Conservation (phyloP, 2,113 vertebrate species). For the Acrocephalus arundinaceus region DNA sequence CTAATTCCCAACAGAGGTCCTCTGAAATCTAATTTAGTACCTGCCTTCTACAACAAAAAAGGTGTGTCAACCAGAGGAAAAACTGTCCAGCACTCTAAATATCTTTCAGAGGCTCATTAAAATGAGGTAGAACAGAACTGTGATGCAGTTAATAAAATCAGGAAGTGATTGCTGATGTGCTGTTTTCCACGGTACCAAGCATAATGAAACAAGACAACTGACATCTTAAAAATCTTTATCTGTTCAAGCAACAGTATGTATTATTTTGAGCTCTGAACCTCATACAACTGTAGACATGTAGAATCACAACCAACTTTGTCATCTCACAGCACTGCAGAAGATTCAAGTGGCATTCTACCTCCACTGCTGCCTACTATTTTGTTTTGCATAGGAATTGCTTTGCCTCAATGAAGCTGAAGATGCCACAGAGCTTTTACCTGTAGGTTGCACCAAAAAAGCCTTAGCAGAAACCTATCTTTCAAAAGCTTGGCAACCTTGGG, state of each 20-base stretch:
- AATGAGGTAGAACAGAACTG: background rate
- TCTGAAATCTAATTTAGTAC: conserved; percentile 3
- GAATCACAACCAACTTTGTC: background rate
- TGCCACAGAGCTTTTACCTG: background rate
- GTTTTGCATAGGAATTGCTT: background rate
- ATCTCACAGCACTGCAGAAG: background rate
- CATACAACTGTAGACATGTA: rapidly evolving
- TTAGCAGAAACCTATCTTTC: background rate
- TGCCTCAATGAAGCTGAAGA: background rate
- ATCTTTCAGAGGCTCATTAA: conserved; percentile 1
- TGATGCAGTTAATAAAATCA: conserved; percentile 10
- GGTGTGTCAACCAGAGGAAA: background rate
- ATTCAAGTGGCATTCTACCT: background rate
- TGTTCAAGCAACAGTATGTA: background rate
- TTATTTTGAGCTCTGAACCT: background rate
- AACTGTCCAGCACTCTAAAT: background rate
- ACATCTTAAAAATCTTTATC: background rate
- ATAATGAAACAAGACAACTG: background rate
- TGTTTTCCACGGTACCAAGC: background rate
- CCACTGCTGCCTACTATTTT: background rate
- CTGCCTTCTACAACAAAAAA: background rate
- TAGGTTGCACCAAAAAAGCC: background rate
- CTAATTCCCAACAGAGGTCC: background rate
- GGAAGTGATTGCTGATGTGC: background rate
- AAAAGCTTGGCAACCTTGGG: background rate